Evolutionary conservation across 2,113 vertebrate species (phyloP).

Genomic region (Dipodomys merriami): DNA sequence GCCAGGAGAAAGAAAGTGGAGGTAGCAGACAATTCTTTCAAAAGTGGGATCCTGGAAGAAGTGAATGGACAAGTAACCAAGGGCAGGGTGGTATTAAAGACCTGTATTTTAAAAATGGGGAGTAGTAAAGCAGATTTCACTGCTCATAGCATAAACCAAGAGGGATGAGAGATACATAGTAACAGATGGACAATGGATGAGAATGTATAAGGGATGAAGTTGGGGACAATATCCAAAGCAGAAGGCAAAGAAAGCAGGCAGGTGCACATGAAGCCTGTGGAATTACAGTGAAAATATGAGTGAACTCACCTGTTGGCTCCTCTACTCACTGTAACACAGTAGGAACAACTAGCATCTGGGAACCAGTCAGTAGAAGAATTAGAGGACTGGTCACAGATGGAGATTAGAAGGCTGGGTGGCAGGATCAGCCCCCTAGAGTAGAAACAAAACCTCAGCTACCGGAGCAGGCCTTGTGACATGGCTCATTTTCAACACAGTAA

Average conservation of each 20-base stretch:
- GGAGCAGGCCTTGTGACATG: not conserved
- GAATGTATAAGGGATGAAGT: not conserved
- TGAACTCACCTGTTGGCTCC: not conserved
- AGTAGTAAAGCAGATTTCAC: not conserved
- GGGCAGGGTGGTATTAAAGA: not conserved
- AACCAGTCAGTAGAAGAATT: not conserved
- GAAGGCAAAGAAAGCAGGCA: not conserved
- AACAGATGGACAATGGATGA: not conserved
- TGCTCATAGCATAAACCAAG: not conserved
- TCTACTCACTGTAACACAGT: not conserved
- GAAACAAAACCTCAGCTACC: not conserved
- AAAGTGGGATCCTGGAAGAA: not conserved
- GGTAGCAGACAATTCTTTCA: not conserved
- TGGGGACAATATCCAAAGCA: accelerated
- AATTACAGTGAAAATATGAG: not conserved
- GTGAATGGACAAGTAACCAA: not conserved
- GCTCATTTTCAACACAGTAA: not conserved
- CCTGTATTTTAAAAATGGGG: not conserved
- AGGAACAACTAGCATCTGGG: not conserved
- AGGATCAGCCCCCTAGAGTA: not conserved
- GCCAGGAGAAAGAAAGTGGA: not conserved
- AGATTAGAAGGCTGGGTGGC: not conserved
- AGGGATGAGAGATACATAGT: not conserved
- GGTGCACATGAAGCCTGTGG: accelerated
- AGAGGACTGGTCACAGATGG: accelerated